Conservation (phyloP, 1,140 invertebrate species). For the Drosophila funebris region DNA sequence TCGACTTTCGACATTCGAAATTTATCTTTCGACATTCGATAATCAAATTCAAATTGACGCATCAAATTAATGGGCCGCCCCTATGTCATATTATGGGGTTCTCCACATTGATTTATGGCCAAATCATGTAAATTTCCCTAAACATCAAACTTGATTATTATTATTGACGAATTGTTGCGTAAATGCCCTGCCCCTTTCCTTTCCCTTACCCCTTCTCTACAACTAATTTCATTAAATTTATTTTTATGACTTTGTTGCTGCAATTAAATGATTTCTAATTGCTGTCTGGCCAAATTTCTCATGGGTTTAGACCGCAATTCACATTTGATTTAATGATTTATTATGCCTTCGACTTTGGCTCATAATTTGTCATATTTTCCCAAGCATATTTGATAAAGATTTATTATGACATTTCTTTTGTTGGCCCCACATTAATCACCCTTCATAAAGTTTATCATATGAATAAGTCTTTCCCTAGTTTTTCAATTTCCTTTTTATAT, state of each 20-base stretch:
- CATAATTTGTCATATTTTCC: constrained; percentile 74
- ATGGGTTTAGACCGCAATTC: neutral
- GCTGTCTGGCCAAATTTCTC: constrained; percentile 48
- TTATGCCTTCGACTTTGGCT: constrained; percentile 52
- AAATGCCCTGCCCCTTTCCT: neutral
- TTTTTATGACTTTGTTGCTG: constrained; percentile 76
- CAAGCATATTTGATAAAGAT: constrained; percentile 74
- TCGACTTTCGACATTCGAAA: too few species aligned
- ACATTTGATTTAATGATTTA: constrained; percentile 76
- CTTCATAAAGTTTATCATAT: constrained; percentile 18
- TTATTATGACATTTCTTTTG: constrained; percentile 78
- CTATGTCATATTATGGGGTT: constrained; percentile 31
- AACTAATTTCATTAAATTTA: constrained; percentile 38
- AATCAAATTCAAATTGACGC: constrained; percentile 43
- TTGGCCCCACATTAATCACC: constrained; percentile 59
- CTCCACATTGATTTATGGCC: constrained; percentile 62
- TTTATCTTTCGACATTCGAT: neutral
- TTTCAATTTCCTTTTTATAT: constrained; percentile 37
- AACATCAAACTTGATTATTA: constrained; percentile 60
- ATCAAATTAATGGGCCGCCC: constrained; percentile 39
- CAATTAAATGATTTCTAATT: constrained; percentile 82
- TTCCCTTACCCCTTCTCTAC: neutral
- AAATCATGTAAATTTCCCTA: constrained; percentile 73
- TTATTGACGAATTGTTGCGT: constrained; percentile 65
- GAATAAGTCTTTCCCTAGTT: constrained; percentile 27